Evolutionary conservation across 2,113 vertebrate genomes (phyloP), one percentile per base, ranked within the genome.

Genomic region (Diphyllodes magnificus): DNA sequence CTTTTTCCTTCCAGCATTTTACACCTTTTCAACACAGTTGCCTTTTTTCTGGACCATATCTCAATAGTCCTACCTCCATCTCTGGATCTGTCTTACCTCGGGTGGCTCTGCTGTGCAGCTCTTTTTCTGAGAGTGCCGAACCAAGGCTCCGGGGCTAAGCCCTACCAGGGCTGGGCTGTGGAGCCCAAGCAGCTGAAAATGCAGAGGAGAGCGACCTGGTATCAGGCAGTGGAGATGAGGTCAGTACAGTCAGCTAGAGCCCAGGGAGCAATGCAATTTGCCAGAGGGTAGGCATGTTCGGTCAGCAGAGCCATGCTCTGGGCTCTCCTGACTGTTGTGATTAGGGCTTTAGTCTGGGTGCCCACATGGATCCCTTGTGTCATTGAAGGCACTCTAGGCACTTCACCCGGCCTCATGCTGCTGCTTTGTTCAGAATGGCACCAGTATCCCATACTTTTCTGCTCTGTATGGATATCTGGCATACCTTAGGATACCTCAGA

Each of bases 271-370:
- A 7, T 35, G 21, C 31, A 30, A 0, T 78, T 57, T 73, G 31
- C 59, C 24, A 19, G 25, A 42, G 12, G 4, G 21, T 31, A 44
- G 40, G 33, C 4, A 2, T 7, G 13, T 61, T 73, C 0, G 0
- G 40, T 49, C 77, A 77, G 57, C 66, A 80, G 80, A 92, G 44
- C 49, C 35, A 9, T 18, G 8, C 28, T 33, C 25, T 33, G 22
- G 50, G 54, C 56, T 85, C 59, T 85, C 61, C 37, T 8, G 2
- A 50, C 14, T 78, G 7, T 12, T 59, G 15, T n/a, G 37, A 47
- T 64, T 3, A 42, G 27, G 16, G 22, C 13, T 83, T 84, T 75
- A 78, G 50, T 61, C n/a, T 50, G 64, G 21, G 49, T 81, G 45
- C 35, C 81, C 19, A 12, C 13, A 18, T 39, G 39, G 16, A 66